Conservation (phyloP, 2,888 invertebrate species). For the Thereva unica region DNA sequence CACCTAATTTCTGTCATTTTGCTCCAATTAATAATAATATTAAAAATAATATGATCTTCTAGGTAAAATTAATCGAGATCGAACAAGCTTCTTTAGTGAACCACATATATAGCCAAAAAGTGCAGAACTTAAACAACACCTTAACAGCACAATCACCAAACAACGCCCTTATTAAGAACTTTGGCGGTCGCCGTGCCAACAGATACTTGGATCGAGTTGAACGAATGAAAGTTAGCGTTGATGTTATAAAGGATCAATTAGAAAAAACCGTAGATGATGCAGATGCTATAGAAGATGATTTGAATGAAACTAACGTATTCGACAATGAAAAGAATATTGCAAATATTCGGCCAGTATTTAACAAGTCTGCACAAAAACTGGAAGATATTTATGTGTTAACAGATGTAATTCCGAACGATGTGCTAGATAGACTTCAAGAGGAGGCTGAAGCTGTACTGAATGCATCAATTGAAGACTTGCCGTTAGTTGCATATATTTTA, state of each 20-base stretch:
- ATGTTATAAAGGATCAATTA: constrained; percentile 51
- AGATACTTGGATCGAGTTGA: constrained; percentile 48
- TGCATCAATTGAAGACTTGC: constrained; percentile 47
- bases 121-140: constrained; percentile 41
- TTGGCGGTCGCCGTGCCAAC: constrained; percentile 51
- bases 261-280: constrained; percentile 49
- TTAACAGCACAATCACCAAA: constrained; percentile 36
- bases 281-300: constrained; percentile 38
- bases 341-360: constrained; percentile 49
- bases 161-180: constrained; percentile 49
- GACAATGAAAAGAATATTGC: constrained; percentile 35
- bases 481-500: constrained; percentile 48
- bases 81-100: constrained; percentile 32
- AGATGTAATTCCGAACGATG: constrained; percentile 49
- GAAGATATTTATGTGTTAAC: constrained; percentile 49
- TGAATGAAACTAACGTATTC: constrained; percentile 44
- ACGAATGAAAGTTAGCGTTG: constrained; percentile 51
- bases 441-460: constrained; percentile 50
- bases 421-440: constrained; percentile 52
- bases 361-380: constrained; percentile 49
- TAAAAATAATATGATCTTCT: constrained; percentile 2
- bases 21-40: background rate
- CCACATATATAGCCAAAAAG: constrained; percentile 7
- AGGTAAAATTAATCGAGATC: constrained; percentile 41
- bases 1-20: too few relatives aligned